Conservation (phyloP, 1,140 invertebrate genomes). For the Littorina saxatilis region DNA sequence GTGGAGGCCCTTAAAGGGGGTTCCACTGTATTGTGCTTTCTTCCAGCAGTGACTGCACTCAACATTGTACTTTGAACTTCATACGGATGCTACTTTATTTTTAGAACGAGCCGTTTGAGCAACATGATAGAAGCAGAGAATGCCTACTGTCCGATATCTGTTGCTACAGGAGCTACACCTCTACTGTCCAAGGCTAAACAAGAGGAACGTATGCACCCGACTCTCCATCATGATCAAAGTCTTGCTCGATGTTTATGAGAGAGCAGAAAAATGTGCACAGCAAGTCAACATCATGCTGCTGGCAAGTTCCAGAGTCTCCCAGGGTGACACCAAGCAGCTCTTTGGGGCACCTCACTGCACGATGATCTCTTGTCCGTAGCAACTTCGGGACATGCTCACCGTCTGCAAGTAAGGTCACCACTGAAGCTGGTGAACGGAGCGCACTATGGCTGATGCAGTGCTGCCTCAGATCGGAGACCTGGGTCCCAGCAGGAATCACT, state of each 20-base stretch:
- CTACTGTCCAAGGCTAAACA: too few species aligned
- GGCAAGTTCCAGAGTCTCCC: not conserved
- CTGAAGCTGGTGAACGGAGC: not conserved
- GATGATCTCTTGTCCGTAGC: not conserved
- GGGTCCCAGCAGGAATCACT: not conserved
- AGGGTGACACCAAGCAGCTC: slow-evolving; percentile 1
- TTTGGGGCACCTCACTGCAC: not conserved
- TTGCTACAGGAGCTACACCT: too few species aligned
- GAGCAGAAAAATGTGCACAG: slow-evolving; percentile 3
- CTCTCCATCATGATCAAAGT: too few species aligned
- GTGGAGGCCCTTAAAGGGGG: too few species aligned
- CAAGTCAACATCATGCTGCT: not conserved
- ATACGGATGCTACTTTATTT: too few species aligned
- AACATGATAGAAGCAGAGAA: too few species aligned
- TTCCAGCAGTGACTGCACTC: too few species aligned
- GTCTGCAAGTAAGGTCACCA: slow-evolving; percentile 2
- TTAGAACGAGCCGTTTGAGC: too few species aligned
- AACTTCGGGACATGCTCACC: not conserved
- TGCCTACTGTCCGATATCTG: too few species aligned
- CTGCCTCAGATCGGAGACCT: not conserved
- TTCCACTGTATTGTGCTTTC: too few species aligned
- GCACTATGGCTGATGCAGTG: not conserved
- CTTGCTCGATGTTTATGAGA: not conserved
- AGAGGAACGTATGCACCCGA: too few species aligned
- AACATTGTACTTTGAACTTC: too few species aligned